Evolutionary conservation across 2,113 vertebrate genomes (phyloP).

Genomic region (Apteryx owenii): DNA sequence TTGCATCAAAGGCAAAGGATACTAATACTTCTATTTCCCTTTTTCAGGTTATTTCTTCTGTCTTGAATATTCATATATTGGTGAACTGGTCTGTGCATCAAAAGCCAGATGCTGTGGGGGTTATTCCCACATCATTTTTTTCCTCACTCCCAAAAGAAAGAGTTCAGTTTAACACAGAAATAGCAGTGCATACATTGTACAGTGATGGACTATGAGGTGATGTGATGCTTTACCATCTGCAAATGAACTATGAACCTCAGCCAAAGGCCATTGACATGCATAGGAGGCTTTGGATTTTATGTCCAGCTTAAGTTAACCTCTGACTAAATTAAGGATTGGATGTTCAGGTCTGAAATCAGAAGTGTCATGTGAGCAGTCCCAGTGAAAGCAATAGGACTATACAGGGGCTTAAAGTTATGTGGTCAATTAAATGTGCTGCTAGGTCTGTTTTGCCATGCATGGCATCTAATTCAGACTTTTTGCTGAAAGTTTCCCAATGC

Average conservation of each 20-base stretch:
- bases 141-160: not conserved
- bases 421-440: fast-evolving
- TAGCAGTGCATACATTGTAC: not conserved
- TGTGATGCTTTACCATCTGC: not conserved
- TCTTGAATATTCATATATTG: not conserved
- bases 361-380: not conserved
- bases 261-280: not conserved
- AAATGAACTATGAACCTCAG: not conserved
- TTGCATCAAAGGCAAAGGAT: not conserved
- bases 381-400: not conserved
- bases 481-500: slow-evolving; percentile 58
- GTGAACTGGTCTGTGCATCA: not conserved
- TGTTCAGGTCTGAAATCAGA: not conserved
- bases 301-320: not conserved
- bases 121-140: not conserved
- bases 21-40: not conserved
- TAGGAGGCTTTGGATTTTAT: not conserved
- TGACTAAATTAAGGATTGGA: not conserved
- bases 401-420: not conserved
- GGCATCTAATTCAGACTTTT: not conserved
- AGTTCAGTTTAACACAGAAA: not conserved
- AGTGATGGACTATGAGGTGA: not conserved
- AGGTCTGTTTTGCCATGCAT: not conserved
- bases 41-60: not conserved
- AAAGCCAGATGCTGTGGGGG: not conserved